Conservation (phyloP, 2,797 vertebrate species). For the Antennarius maculatus region DNA sequence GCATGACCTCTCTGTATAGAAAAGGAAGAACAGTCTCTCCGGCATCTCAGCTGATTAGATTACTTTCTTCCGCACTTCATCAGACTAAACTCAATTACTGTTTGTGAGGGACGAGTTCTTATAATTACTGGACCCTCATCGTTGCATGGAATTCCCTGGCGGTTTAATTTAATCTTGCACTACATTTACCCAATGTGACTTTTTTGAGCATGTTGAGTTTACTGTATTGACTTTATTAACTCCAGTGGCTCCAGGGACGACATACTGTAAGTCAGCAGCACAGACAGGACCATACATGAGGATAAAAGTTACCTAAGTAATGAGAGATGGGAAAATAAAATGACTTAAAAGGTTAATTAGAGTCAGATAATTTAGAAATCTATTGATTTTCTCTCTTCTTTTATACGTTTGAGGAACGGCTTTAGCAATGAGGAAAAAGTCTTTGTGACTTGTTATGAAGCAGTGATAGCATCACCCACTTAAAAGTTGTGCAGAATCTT, state of each 20-base stretch:
- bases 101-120: conserved; percentile 52
- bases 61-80: conserved; percentile 70
- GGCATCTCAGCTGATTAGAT: conserved; percentile 67
- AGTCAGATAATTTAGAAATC: conserved; percentile 28
- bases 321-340: conserved; percentile 17
- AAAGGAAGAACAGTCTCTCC: conserved; percentile 43
- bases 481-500: conserved; percentile 37
- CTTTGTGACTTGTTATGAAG: conserved; percentile 16
- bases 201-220: conserved; percentile 24
- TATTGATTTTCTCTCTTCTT: conserved; percentile 18
- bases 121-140: conserved; percentile 60
- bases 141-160: conserved; percentile 53
- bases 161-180: conserved; percentile 56
- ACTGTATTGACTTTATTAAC: conserved; percentile 15
- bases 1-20: conserved; percentile 31
- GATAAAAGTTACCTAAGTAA: conserved; percentile 15
- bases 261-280: conserved; percentile 18
- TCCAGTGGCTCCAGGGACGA: conserved; percentile 31
- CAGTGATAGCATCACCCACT: conserved; percentile 4
- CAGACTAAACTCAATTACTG: conserved; percentile 72
- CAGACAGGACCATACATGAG: background rate
- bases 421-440: conserved; percentile 29
- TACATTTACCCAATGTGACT: conserved; percentile 42
- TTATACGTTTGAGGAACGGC: conserved; percentile 22
- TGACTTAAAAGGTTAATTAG: conserved; percentile 52